Evolutionary conservation across 2,113 vertebrate genomes (phyloP).

Genomic region (Notarius lentiginosus): DNA sequence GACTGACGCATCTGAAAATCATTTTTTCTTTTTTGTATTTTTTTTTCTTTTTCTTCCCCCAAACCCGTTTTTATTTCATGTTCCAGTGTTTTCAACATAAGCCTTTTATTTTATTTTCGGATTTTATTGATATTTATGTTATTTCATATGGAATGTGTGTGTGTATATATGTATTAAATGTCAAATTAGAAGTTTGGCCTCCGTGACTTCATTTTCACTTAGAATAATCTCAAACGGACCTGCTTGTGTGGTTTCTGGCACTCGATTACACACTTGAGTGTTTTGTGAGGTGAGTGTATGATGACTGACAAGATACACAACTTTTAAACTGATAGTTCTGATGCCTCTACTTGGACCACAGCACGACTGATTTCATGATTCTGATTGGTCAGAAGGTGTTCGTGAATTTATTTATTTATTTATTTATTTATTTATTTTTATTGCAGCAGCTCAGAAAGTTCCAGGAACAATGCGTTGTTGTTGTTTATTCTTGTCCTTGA

Average conservation of each 20-base stretch:
- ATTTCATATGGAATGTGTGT: too few relatives aligned
- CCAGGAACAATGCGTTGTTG: too few relatives aligned
- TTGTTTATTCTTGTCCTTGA: too few relatives aligned
- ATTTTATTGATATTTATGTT: not conserved
- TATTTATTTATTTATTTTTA: too few relatives aligned
- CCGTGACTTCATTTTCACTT: not conserved
- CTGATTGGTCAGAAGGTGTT: not conserved
- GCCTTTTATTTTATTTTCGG: conserved; percentile 10
- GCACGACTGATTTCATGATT: not conserved
- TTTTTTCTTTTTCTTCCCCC: not conserved
- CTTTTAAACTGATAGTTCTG: not conserved
- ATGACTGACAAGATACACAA: not conserved
- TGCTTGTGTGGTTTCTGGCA: not conserved
- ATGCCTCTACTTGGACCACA: not conserved
- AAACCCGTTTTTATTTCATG: not conserved
- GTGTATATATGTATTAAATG: not conserved
- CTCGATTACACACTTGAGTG: not conserved
- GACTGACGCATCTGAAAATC: conserved; percentile 55
- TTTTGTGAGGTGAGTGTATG: not conserved
- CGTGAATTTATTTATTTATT: too few relatives aligned
- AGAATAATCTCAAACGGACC: not conserved
- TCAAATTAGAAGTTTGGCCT: not conserved
- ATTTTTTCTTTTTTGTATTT: not conserved
- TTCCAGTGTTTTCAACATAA: conserved; percentile 22
- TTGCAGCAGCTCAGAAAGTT: too few relatives aligned